Evolutionary conservation across 2,888 invertebrate species (phyloP), one percentile per base, ranked within the genome.

Genomic region (Hirtodrosophila alboralis): DNA sequence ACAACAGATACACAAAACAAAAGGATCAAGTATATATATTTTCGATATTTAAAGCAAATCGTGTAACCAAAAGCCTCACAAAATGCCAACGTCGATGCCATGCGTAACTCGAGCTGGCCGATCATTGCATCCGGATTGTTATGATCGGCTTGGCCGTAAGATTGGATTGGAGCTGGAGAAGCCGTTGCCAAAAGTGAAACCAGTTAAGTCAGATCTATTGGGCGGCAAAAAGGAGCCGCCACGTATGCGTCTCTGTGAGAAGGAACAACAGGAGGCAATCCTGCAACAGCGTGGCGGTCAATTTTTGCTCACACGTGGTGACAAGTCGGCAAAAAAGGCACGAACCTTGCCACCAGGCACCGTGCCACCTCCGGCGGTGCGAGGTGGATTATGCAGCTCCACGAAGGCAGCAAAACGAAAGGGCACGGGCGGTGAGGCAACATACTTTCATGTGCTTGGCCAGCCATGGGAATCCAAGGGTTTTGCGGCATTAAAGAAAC

Each of bases 401-500:
- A 10, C 8, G 28, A 52, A 53, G 21, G 59, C 71, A 4, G 18
- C 27, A 4, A 37, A 49, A 3, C 58, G 59, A 4, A 48, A 33
- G 12, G 69, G 69, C 1, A 0, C 9, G 4, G 62, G 65, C 9
- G 73, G 73, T 26, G 76, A 83, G 18, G 76, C 84, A 1, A 85
- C 80, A 3, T 80, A 72, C 12, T 81, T 81, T 10, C 74, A 70
- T 54, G 52, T 71, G 9, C 43, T 69, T 8, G 86, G 81, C 1
- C 74, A 52, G 28, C 67, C 86, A 0, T 85, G 86, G 84, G 63
- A 79, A 6, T 74, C 86, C 1, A 63, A 60, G 23, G 86, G 86
- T 0, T 84, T 40, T n/a, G 84, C 76, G 1, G 38, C 61, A n/a
- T 40, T 85, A 3, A n/a, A 47, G 0, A 60, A 68, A 16, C 28